These are phyloP conservation scores for Epistrophe eligans DNA, from an alignment of 2,888 invertebrate species.

Conservation along the genomic window DNA sequence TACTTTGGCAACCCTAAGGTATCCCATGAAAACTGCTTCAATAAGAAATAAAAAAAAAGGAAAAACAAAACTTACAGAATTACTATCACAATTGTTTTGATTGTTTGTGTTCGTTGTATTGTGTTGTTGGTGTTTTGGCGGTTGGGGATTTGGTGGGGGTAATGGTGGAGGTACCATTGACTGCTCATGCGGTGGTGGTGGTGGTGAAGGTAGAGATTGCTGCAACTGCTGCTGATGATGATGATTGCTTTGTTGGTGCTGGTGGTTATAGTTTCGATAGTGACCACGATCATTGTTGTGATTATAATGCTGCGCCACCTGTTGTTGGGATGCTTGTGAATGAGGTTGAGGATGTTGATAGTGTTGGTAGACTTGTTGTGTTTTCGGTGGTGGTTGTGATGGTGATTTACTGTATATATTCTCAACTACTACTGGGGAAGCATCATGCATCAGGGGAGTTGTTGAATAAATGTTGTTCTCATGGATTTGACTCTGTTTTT, in stretches of 20 bases:
- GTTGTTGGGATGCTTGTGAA: slow-evolving; percentile 72
- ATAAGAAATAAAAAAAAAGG: slow-evolving; percentile 34
- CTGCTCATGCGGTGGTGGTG: slow-evolving; percentile 77
- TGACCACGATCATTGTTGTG: slow-evolving; percentile 39
- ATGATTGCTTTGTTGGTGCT: slow-evolving; percentile 56
- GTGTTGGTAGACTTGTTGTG: slow-evolving; percentile 71
- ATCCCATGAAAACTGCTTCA: slow-evolving; percentile 6
- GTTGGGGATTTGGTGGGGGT: slow-evolving; percentile 76
- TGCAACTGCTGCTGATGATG: slow-evolving; percentile 77
- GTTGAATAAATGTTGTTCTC: slow-evolving; percentile 74
- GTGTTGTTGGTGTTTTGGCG: slow-evolving; percentile 76
- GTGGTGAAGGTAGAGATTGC: slow-evolving; percentile 63
- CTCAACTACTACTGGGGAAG: slow-evolving; percentile 64
- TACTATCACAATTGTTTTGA: slow-evolving; percentile 73
- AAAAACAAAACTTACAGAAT: slow-evolving; percentile 74
- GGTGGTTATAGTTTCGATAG: slow-evolving; percentile 66
- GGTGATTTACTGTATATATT: slow-evolving; percentile 69
- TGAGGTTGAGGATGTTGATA: slow-evolving; percentile 71
- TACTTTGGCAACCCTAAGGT: slow-evolving; percentile 25
- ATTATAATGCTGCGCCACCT: slow-evolving; percentile 70
- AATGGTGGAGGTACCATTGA: slow-evolving; percentile 77
- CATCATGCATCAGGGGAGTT: slow-evolving; percentile 74
- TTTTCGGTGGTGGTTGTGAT: slow-evolving; percentile 70
- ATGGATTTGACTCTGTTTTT: slow-evolving; percentile 67
- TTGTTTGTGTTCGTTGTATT: slow-evolving; percentile 73